These are phyloP conservation scores for Caenorhabditis sp. DNA, from an alignment of 2,888 invertebrate species.

Conservation along the genomic window DNA sequence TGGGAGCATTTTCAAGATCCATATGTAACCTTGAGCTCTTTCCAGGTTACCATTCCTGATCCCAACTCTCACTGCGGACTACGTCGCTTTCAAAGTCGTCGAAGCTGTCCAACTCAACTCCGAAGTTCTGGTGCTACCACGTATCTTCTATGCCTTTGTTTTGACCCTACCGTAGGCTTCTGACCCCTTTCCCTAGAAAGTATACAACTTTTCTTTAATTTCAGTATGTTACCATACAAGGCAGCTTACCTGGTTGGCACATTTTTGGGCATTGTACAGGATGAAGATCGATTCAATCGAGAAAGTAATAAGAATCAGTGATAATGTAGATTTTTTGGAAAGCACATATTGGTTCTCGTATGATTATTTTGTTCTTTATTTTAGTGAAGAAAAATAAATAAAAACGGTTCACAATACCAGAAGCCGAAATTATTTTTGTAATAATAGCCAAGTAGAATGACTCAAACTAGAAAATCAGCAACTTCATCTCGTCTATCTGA, in stretches of 20 bases:
- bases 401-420: too few species aligned
- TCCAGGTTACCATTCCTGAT: neutral
- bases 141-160: neutral
- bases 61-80: neutral
- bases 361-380: too few species aligned
- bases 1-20: neutral
- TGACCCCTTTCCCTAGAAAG: neutral
- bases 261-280: constrained; percentile 58
- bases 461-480: neutral
- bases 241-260: constrained; percentile 46
- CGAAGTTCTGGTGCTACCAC: neutral
- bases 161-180: neutral
- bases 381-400: too few species aligned
- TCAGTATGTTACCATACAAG: constrained; percentile 57
- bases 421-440: neutral
- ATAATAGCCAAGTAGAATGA: neutral
- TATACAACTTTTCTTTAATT: too few species aligned
- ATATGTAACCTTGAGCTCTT: neutral
- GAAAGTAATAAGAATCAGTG: neutral
- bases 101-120: neutral
- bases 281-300: constrained; percentile 58
- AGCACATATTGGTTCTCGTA: too few species aligned
- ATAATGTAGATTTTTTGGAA: too few species aligned
- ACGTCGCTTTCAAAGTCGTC: neutral
- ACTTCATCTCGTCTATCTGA: neutral